phyloP scores from a whole-genome alignment of 2,797 vertebrate species.

The Argyrosomus regius region DNA sequence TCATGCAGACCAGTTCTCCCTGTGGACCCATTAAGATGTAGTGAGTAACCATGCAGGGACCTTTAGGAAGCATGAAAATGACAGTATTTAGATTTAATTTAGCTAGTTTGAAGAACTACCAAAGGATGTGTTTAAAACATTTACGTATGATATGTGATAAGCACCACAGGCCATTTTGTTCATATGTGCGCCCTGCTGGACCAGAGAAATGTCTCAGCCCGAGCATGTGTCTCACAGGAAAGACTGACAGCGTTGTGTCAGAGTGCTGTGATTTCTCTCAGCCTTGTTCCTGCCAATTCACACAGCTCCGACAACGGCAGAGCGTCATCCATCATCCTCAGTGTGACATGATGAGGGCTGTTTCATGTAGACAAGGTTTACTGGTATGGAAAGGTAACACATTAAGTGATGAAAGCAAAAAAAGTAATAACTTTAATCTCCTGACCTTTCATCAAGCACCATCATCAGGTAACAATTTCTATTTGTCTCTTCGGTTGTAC shows the following conservation, averaged over 20 bases:
- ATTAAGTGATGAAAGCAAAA: neutral
- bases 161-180: slow-evolving; percentile 13
- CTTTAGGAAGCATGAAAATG: neutral
- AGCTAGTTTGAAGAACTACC: neutral
- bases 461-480: neutral
- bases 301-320: slow-evolving; percentile 21
- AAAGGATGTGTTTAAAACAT: slow-evolving; percentile 1
- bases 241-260: slow-evolving; percentile 18
- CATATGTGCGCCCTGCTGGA: slow-evolving; percentile 17
- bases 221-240: slow-evolving; percentile 24
- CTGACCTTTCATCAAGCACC: no score
- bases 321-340: slow-evolving; percentile 30
- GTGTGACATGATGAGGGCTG: neutral
- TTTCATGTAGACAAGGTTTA: neutral
- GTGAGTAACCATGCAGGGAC: slow-evolving; percentile 3
- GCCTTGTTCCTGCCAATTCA: slow-evolving; percentile 39
- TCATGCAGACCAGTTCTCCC: slow-evolving; percentile 1
- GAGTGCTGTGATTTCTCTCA: slow-evolving; percentile 39
- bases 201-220: neutral
- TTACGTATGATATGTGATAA: neutral
- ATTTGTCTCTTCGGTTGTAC: neutral
- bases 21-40: slow-evolving; percentile 6
- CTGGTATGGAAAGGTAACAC: neutral
- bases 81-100: slow-evolving; percentile 3
- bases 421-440: neutral